Evolutionary conservation across 2,113 vertebrate species (phyloP).

Genomic region (Nicator chloris): DNA sequence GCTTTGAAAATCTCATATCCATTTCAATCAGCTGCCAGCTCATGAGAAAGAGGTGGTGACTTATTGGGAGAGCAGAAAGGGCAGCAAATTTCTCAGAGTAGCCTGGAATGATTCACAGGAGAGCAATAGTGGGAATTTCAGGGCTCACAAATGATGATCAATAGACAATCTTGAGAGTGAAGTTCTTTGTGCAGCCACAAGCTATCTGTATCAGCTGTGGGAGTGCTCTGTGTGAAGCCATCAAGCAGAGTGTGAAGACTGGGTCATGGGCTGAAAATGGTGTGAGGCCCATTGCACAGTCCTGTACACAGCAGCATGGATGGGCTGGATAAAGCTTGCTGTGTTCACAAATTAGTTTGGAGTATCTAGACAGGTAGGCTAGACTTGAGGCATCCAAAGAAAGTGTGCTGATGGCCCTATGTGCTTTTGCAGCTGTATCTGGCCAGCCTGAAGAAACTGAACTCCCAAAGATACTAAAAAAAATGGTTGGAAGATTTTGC

Average conservation of each 20-base stretch:
- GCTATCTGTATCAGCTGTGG: neutral
- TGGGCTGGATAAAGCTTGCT: neutral
- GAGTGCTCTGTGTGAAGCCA: neutral
- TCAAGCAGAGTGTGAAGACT: neutral
- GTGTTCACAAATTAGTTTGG: neutral
- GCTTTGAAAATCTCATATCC: slow-evolving; percentile 18
- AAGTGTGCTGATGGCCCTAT: neutral
- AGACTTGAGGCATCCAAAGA: neutral
- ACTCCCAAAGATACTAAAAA: neutral
- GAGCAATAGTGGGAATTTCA: neutral
- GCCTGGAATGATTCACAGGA: neutral
- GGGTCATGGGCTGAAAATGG: neutral
- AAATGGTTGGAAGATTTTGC: neutral
- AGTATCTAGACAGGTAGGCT: neutral
- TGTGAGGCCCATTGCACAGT: rapidly evolving
- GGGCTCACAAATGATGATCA: neutral
- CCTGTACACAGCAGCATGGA: neutral
- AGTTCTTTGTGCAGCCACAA: neutral
- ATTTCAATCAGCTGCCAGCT: slow-evolving; percentile 26
- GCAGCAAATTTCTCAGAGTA: neutral
- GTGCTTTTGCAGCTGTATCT: neutral
- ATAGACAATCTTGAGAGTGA: neutral
- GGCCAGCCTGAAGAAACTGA: neutral
- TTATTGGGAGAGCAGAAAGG: neutral
- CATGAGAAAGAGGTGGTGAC: slow-evolving; percentile 3